Evolutionary conservation across 2,888 invertebrate genomes (phyloP).

Genomic region (Tuberolachnus salignus): DNA sequence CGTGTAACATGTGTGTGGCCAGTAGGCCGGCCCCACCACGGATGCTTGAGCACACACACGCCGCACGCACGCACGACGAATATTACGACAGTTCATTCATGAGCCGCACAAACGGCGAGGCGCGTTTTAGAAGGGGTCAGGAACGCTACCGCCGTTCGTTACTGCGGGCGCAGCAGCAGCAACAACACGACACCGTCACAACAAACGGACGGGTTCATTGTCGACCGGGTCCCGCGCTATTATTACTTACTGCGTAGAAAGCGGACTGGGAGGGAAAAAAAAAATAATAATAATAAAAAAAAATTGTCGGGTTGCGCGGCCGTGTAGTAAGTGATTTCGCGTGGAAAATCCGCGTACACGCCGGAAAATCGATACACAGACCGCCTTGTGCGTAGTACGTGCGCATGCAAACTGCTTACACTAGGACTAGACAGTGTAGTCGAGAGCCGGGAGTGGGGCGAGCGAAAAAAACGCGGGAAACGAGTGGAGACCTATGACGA

Average conservation of each 20-base stretch:
- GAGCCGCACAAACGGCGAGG: conserved; percentile 22
- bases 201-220: conserved; percentile 50
- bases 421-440: neutral
- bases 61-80: neutral
- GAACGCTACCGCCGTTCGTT: conserved; percentile 32
- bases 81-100: conserved; percentile 50
- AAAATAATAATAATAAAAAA: neutral
- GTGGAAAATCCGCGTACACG: neutral
- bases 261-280: too few relatives aligned
- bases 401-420: neutral
- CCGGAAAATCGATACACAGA: neutral
- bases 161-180: conserved; percentile 7
- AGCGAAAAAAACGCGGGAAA: conserved; percentile 54
- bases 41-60: neutral
- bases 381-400: neutral
- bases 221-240: neutral
- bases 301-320: too few relatives aligned
- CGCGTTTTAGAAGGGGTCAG: conserved; percentile 55
- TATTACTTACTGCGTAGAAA: conserved; percentile 39
- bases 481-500: neutral
- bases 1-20: conserved; percentile 38
- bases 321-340: neutral
- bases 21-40: conserved; percentile 34
- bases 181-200: conserved; percentile 52
- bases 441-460: conserved; percentile 11